Evolutionary conservation across 2,888 invertebrate genomes (phyloP).

Genomic region (Agriotes lineatus): DNA sequence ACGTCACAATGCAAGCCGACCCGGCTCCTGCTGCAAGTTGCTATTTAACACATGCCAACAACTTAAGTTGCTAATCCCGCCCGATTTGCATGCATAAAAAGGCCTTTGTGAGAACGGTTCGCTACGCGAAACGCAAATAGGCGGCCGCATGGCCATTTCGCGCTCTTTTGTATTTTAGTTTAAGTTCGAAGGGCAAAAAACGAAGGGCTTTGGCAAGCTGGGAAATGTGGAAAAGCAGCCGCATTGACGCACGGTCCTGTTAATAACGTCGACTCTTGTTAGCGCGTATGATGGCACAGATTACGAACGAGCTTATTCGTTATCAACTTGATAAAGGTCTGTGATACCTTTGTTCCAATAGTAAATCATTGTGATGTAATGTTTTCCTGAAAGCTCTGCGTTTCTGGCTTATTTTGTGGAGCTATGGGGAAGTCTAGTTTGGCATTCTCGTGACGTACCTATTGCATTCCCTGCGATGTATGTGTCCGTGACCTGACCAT

Average conservation of each 20-base stretch:
- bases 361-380: background rate
- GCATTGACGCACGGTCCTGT: too few species aligned
- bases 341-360: background rate
- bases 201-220: background rate
- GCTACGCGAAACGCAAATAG: constrained; percentile 2
- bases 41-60: constrained; percentile 31
- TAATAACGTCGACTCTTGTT: too few species aligned
- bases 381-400: too few species aligned
- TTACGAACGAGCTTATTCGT: background rate
- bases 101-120: constrained; percentile 1
- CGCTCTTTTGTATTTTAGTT: background rate
- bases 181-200: background rate
- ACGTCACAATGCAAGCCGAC: constrained; percentile 42
- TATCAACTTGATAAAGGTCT: background rate
- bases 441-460: too few species aligned
- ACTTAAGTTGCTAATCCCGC: constrained; percentile 21
- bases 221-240: background rate
- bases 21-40: constrained; percentile 25
- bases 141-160: background rate
- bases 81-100: constrained; percentile 25
- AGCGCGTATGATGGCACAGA: background rate
- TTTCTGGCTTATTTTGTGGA: too few species aligned
- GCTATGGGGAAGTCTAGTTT: too few species aligned
- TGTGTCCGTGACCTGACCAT: too few species aligned
- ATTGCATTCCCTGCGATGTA: too few species aligned